These are phyloP conservation scores for Temnopleurus reevesii DNA, from an alignment of 53 echinoderm and acorn worm species.

Conservation along the genomic window DNA sequence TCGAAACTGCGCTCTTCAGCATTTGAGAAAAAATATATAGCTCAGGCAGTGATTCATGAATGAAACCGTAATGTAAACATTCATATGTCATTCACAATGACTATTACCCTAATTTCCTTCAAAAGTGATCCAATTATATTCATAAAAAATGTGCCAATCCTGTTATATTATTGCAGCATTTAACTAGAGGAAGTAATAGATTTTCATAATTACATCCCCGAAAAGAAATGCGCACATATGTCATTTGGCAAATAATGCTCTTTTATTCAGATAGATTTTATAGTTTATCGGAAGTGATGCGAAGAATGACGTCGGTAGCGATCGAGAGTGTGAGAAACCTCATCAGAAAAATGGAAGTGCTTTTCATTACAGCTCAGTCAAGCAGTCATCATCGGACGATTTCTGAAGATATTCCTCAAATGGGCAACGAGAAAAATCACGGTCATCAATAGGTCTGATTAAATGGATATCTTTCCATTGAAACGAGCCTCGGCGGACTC, in stretches of 20 bases:
- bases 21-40: not conserved
- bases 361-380: slow-evolving; percentile 48
- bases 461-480: slow-evolving; percentile 34
- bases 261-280: not conserved
- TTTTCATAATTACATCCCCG: slow-evolving; percentile 9
- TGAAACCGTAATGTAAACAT: not conserved
- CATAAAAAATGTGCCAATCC: not conserved
- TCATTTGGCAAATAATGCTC: slow-evolving; percentile 13
- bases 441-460: slow-evolving; percentile 52
- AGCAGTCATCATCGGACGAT: slow-evolving; percentile 12
- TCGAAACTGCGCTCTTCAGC: too few species aligned
- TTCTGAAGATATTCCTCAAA: not conserved
- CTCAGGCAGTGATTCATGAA: not conserved
- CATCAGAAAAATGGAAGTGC: slow-evolving; percentile 23
- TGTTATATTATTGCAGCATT: slow-evolving; percentile 20
- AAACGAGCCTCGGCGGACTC: slow-evolving; percentile 39
- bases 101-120: slow-evolving; percentile 16
- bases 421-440: slow-evolving; percentile 13
- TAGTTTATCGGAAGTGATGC: not conserved
- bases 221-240: slow-evolving; percentile 40
- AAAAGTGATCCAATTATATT: not conserved
- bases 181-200: slow-evolving; percentile 26
- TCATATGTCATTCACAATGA: slow-evolving; percentile 7
- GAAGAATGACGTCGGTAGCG: slow-evolving; percentile 15
- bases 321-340: slow-evolving; percentile 36